Evolutionary conservation across 2,888 invertebrate genomes (phyloP).

Genomic region (Falcaria lacertinaria): DNA sequence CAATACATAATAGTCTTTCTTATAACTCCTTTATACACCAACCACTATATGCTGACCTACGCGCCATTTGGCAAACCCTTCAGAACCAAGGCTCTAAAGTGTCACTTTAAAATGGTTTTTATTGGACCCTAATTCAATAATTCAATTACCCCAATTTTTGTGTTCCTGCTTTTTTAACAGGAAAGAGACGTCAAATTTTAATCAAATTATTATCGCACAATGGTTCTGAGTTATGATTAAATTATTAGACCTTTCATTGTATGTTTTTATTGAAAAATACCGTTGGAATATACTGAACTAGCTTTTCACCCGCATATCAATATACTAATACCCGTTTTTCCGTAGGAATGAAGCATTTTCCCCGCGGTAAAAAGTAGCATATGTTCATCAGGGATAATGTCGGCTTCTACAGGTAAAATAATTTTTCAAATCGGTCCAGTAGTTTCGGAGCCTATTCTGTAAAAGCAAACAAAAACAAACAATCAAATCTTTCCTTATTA

Average conservation of each 20-base stretch:
- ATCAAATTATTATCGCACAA: slow-evolving; percentile 64
- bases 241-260: slow-evolving; percentile 17
- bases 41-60: slow-evolving; percentile 20
- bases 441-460: too few species aligned
- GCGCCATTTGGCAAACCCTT: not conserved
- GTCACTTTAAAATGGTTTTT: slow-evolving; percentile 27
- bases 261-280: slow-evolving; percentile 15
- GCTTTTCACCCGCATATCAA: too few species aligned
- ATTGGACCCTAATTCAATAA: slow-evolving; percentile 32
- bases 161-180: slow-evolving; percentile 61
- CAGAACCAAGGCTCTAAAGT: slow-evolving; percentile 14
- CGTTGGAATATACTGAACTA: not conserved
- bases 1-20: slow-evolving; percentile 29
- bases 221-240: slow-evolving; percentile 56
- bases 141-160: slow-evolving; percentile 32
- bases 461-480: too few species aligned
- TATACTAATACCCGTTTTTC: too few species aligned
- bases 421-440: too few species aligned
- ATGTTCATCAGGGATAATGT: too few species aligned
- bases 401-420: too few species aligned
- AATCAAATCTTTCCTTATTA: too few species aligned
- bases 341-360: too few species aligned
- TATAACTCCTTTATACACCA: slow-evolving; percentile 23
- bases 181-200: slow-evolving; percentile 70
- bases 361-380: too few species aligned